Evolutionary conservation across 2,797 vertebrate species (phyloP).

Genomic region (Taeniopygia guttata): DNA sequence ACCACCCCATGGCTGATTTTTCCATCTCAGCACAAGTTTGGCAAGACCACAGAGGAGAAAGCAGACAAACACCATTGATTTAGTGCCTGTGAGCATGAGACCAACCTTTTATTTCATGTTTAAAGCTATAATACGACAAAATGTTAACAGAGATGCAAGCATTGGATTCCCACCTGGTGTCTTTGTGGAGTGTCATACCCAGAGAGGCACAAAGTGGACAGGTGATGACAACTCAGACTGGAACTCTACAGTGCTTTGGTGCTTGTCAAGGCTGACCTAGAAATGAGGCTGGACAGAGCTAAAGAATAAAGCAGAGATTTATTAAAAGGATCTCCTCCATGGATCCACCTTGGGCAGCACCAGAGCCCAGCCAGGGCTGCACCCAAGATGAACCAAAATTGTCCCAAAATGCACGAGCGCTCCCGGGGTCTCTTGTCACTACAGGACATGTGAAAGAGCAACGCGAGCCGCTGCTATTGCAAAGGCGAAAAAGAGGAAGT

Average conservation of each 20-base stretch:
- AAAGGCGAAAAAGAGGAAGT: too few relatives aligned
- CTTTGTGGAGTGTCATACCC: not conserved
- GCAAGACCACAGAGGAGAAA: not conserved
- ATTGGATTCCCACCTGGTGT: not conserved
- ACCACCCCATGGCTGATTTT: accelerated
- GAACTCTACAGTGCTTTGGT: not conserved
- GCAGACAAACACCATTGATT: not conserved
- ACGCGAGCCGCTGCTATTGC: too few relatives aligned
- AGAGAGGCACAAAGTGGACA: not conserved
- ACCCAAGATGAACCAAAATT: not conserved
- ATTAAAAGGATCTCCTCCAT: not conserved
- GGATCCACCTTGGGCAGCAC: not conserved
- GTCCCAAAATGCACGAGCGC: too few relatives aligned
- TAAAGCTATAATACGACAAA: not conserved
- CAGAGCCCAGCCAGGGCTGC: not conserved
- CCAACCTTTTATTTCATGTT: accelerated
- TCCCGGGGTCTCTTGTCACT: too few relatives aligned
- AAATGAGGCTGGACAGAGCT: accelerated
- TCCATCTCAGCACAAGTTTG: not conserved
- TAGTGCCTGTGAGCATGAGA: not conserved
- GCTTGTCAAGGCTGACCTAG: not conserved
- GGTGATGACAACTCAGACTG: not conserved
- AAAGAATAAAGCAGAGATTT: not conserved
- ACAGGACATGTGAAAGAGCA: too few relatives aligned
- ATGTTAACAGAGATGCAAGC: not conserved